Conservation (phyloP, 2,888 invertebrate genomes). For the Sialis lutaria region DNA sequence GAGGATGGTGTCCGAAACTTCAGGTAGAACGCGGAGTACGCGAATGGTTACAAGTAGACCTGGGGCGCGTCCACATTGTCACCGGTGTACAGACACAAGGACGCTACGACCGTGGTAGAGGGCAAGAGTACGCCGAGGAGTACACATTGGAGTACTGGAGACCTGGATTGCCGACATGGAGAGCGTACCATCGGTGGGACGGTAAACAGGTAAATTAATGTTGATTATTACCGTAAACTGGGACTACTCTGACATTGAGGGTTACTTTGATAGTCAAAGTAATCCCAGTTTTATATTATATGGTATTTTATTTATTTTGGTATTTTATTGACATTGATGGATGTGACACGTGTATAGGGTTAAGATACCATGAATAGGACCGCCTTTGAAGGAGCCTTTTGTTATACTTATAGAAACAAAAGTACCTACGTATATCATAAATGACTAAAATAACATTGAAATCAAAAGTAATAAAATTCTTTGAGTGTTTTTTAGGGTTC, state of each 20-base stretch:
- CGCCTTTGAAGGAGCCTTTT: too few species aligned
- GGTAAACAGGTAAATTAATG: conserved; percentile 36
- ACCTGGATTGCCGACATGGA: conserved; percentile 40
- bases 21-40: conserved; percentile 42
- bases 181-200: conserved; percentile 44
- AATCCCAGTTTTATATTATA: too few species aligned
- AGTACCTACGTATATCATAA: too few species aligned
- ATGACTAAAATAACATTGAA: too few species aligned
- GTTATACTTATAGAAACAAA: too few species aligned
- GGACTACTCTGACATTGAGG: too few species aligned
- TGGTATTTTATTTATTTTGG: not conserved
- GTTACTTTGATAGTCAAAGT: not conserved
- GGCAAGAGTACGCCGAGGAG: conserved; percentile 56
- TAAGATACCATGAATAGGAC: too few species aligned
- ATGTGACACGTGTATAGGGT: not conserved
- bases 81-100: conserved; percentile 63
- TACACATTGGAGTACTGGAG: conserved; percentile 53
- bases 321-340: not conserved
- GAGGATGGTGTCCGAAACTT: conserved; percentile 61
- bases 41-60: conserved; percentile 49
- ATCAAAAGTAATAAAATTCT: too few species aligned
- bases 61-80: conserved; percentile 40
- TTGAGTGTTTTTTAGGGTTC: too few species aligned
- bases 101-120: conserved; percentile 54
- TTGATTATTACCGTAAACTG: too few species aligned